phyloP scores from a whole-genome alignment of 2,888 invertebrate genomes.

The Eulithis testata region DNA sequence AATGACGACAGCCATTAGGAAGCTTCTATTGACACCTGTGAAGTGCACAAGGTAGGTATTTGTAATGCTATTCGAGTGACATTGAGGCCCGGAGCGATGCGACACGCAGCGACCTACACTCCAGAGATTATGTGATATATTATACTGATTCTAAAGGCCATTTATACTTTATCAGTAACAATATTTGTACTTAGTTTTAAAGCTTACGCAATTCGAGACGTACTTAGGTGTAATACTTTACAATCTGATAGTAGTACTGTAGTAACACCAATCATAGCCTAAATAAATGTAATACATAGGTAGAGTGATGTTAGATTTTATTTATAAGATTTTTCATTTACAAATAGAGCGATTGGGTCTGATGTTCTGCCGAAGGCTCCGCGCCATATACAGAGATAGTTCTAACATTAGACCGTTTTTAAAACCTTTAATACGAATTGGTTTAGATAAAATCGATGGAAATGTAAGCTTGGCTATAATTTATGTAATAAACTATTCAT shows the following conservation, averaged over 20 bases:
- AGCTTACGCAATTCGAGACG: conserved; percentile 62
- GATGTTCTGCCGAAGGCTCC: conserved; percentile 29
- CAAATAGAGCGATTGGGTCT: conserved; percentile 56
- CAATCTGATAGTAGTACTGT: conserved; percentile 65
- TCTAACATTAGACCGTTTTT: conserved; percentile 68
- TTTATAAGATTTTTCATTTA: conserved; percentile 74
- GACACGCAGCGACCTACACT: conserved; percentile 13
- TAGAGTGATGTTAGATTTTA: conserved; percentile 79
- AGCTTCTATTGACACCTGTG: too few relatives aligned
- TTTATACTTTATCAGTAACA: conserved; percentile 48
- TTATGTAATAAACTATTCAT: conserved; percentile 84
- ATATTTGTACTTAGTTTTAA: conserved; percentile 51
- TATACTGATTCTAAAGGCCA: conserved; percentile 57
- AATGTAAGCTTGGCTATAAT: conserved; percentile 84
- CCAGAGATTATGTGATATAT: conserved; percentile 54
- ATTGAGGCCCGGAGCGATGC: conserved; percentile 19
- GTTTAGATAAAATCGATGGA: conserved; percentile 74
- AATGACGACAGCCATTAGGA: background rate
- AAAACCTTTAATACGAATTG: conserved; percentile 71
- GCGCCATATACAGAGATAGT: conserved; percentile 65
- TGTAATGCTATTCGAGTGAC: background rate
- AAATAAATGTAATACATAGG: conserved; percentile 71
- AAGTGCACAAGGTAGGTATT: too few relatives aligned
- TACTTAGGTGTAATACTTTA: conserved; percentile 44
- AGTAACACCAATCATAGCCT: conserved; percentile 83